These are phyloP conservation scores for Sinelater perroti DNA, from an alignment of 2,888 invertebrate species.

Conservation along the genomic window DNA sequence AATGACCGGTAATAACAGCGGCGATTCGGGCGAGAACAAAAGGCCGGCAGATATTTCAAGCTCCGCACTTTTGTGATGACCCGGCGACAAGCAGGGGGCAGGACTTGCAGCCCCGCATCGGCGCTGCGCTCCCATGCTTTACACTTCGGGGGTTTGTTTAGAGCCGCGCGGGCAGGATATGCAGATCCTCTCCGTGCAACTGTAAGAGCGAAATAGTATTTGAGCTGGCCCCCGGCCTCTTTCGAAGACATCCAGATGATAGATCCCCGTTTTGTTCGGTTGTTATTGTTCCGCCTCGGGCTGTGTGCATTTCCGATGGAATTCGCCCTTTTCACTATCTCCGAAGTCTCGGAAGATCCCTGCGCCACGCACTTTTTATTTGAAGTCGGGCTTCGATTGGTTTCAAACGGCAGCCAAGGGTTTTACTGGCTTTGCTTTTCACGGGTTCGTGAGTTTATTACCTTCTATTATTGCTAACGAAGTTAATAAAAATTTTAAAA, in stretches of 20 bases:
- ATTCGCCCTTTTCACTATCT: slow-evolving; percentile 35
- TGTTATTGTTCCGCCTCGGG: slow-evolving; percentile 43
- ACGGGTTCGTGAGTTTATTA: background rate
- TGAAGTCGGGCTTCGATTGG: slow-evolving; percentile 11
- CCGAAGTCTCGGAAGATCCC: slow-evolving; percentile 27
- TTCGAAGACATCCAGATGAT: slow-evolving; percentile 39
- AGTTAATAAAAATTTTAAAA: no score
- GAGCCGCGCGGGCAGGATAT: no score
- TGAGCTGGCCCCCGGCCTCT: slow-evolving; percentile 34
- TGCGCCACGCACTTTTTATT: slow-evolving; percentile 20
- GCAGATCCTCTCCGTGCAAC: background rate
- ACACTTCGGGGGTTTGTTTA: background rate
- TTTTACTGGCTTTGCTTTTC: background rate
- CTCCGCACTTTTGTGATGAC: background rate
- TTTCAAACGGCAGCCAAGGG: slow-evolving; percentile 1
- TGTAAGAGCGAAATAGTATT: slow-evolving; percentile 31
- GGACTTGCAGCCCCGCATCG: slow-evolving; percentile 3
- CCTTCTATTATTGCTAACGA: no score
- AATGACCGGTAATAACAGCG: no score
- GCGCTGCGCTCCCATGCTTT: no score
- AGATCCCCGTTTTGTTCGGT: slow-evolving; percentile 40
- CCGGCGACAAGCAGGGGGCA: background rate
- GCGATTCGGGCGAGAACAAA: no score
- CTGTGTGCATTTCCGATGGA: slow-evolving; percentile 43
- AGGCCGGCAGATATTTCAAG: slow-evolving; percentile 9